Evolutionary conservation across 2,888 invertebrate genomes (phyloP), one percentile per base, ranked within the genome.

Genomic region (Lottia scabra): DNA sequence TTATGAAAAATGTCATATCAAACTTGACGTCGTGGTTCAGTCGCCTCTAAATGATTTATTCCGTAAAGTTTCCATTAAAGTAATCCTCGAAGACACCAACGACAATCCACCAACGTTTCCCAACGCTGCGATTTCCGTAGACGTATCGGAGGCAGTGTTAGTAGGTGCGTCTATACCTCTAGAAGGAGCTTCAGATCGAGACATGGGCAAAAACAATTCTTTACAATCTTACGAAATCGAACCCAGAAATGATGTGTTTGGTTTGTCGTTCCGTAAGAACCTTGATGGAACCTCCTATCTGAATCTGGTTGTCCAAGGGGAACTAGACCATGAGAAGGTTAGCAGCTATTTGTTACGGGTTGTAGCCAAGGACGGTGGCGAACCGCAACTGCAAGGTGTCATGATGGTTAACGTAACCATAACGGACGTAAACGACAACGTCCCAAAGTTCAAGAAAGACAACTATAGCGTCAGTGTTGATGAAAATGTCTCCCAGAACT

Each of bases 51-150:
- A 77, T 30, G 78, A 82, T 68, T 84, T 83, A 74, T 85, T 83
- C 71, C 70, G 81, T 69, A 84, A 80, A 73, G 79, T 87, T 56
- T 79, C 81, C 44, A 79, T 87, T 16, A 80, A 80, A 19, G 75
- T 88, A n/a, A 79, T 79, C 65, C 75, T 88, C n/a, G 74, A 81
- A 27, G 88, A 88, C 75, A 79, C 85, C 15, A 88, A 88, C 75
- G 88, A 88, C 70, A 83, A 88, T 78, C 67, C 81, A 26, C 88
- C 88, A 10, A 70, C 70, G 26, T 88, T 87, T 75, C 73, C 78
- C 3, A 68, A 68, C 26, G 71, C 78, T 26, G 73, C 72, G n/a
- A 71, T 80, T 8, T 67, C 74, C 66, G 48, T 86, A 8, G 72
- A 79, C 2, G 80, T 86, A 44, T 81, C 84, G 1, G 86, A 86